Conservation (phyloP, 2,797 vertebrate genomes). For the Danio jaintianensis region DNA sequence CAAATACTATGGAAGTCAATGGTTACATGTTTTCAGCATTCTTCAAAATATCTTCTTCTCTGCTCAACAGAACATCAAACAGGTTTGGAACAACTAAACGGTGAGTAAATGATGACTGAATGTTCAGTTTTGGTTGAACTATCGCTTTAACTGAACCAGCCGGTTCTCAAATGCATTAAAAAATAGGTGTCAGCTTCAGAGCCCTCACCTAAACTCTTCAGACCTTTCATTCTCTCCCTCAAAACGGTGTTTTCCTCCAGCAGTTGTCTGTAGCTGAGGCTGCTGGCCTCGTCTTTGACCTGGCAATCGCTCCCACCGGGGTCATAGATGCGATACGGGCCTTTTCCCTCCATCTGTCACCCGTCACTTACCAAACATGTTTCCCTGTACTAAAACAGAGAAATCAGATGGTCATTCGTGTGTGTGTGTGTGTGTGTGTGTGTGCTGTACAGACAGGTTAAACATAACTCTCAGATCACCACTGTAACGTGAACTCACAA, state of each 20-base stretch:
- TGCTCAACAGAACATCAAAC: too few relatives aligned
- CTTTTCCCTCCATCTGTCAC: slow-evolving; percentile 91
- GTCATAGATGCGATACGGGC: slow-evolving; percentile 97
- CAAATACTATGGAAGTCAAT: too few relatives aligned
- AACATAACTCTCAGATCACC: neutral
- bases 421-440: neutral
- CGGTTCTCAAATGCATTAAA: slow-evolving; percentile 2
- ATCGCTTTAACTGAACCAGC: neutral
- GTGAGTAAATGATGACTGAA: too few relatives aligned
- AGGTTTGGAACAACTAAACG: too few relatives aligned
- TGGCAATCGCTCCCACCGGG: slow-evolving; percentile 87
- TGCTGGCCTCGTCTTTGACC: slow-evolving; percentile 74
- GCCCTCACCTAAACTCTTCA: slow-evolving; percentile 91
- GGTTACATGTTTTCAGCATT: too few relatives aligned
- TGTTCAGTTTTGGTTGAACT: too few relatives aligned
- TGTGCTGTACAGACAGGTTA: slow-evolving; percentile 1
- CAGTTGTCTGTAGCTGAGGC: slow-evolving; percentile 86
- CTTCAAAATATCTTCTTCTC: too few relatives aligned
- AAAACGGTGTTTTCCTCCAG: slow-evolving; percentile 91
- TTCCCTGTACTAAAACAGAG: slow-evolving; percentile 64
- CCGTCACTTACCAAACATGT: slow-evolving; percentile 75
- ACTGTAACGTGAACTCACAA: neutral
- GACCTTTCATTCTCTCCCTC: slow-evolving; percentile 95
- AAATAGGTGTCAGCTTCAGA: neutral
- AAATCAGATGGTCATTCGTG: slow-evolving; percentile 16